Conservation (phyloP, 2,888 invertebrate species). For the Heliconius ismenius region DNA sequence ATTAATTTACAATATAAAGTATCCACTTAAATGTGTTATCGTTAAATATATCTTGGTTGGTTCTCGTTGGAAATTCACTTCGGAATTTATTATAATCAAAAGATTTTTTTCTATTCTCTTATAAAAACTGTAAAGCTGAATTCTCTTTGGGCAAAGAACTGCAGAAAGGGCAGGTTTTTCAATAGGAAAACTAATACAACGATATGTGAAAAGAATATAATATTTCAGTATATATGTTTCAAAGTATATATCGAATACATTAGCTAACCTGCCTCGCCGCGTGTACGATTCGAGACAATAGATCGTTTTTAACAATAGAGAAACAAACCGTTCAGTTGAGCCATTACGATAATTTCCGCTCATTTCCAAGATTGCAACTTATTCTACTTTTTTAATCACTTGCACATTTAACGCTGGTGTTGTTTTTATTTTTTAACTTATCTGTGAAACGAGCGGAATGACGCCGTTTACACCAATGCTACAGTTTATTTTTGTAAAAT, state of each 20-base stretch:
- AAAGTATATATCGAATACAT: conserved; percentile 5
- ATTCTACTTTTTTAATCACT: conserved; percentile 52
- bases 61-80: too few relatives aligned
- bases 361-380: conserved; percentile 48
- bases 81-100: too few relatives aligned
- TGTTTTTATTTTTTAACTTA: conserved; percentile 12
- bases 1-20: too few relatives aligned
- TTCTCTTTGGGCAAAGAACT: neutral
- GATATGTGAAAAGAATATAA: neutral
- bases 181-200: neutral
- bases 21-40: too few relatives aligned
- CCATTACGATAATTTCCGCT: conserved; percentile 44
- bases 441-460: conserved; percentile 7
- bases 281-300: conserved; percentile 30
- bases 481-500: neutral
- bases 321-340: conserved; percentile 43
- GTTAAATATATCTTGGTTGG: too few relatives aligned
- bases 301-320: conserved; percentile 33
- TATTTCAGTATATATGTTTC: neutral
- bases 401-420: conserved; percentile 32
- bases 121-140: too few relatives aligned
- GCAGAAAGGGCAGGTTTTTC: neutral
- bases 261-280: conserved; percentile 22
- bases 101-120: too few relatives aligned
- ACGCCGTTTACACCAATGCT: neutral